Conservation (phyloP, 2,797 vertebrate species). For the Spea hammondii region DNA sequence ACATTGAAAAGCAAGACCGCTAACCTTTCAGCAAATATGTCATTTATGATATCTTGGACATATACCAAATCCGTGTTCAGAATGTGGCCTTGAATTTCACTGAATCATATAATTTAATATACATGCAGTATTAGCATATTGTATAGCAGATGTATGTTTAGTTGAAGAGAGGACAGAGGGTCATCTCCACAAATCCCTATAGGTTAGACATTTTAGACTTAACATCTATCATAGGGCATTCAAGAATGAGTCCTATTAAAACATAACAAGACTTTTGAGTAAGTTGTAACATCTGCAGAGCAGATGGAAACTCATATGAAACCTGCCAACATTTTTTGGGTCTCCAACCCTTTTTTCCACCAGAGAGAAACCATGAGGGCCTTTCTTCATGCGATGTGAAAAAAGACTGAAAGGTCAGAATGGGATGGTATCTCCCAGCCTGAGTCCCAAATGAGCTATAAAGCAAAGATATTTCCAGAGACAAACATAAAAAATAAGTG, state of each 20-base stretch:
- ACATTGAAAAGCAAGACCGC: neutral
- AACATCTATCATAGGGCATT: slow-evolving; percentile 70
- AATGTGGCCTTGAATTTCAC: slow-evolving; percentile 20
- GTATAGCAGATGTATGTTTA: slow-evolving; percentile 46
- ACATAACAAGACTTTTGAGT: slow-evolving; percentile 60
- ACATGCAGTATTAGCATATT: slow-evolving; percentile 37
- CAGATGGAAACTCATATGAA: slow-evolving; percentile 67
- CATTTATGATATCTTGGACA: slow-evolving; percentile 4
- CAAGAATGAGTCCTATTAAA: slow-evolving; percentile 58
- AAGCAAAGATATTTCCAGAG: slow-evolving; percentile 49
- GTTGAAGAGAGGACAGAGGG: slow-evolving; percentile 32
- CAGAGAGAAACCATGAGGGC: slow-evolving; percentile 54
- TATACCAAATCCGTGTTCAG: slow-evolving; percentile 7
- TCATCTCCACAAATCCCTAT: slow-evolving; percentile 40
- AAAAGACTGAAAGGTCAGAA: slow-evolving; percentile 54
- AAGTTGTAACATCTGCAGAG: slow-evolving; percentile 70
- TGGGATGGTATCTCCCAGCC: slow-evolving; percentile 52
- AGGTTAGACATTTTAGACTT: slow-evolving; percentile 45
- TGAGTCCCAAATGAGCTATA: slow-evolving; percentile 37
- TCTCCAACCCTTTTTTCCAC: slow-evolving; percentile 68
- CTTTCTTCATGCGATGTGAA: slow-evolving; percentile 56
- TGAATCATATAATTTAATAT: slow-evolving; percentile 43
- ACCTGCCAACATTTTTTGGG: slow-evolving; percentile 65
- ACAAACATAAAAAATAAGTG: slow-evolving; percentile 25
- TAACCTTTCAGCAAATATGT: slow-evolving; percentile 3